Conservation (phyloP, 2,888 invertebrate genomes). For the Drosophila cognata region DNA sequence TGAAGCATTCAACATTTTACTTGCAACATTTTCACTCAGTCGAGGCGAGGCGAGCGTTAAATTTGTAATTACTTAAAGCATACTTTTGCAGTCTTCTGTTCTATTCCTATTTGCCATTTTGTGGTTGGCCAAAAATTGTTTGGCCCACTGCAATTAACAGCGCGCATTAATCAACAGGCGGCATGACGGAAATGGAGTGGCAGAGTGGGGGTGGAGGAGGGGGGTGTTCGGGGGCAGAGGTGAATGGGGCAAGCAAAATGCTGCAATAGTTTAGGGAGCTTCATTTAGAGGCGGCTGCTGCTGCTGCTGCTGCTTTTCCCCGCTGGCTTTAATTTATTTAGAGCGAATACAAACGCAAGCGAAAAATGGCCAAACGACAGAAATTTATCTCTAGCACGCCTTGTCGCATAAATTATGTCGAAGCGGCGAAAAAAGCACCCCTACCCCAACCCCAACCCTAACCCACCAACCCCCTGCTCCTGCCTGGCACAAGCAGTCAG, state of each 20-base stretch:
- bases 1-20: not conserved
- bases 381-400: slow-evolving; percentile 76
- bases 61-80: slow-evolving; percentile 24
- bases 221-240: not conserved
- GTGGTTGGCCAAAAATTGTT: slow-evolving; percentile 20
- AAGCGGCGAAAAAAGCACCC: slow-evolving; percentile 26
- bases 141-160: slow-evolving; percentile 66
- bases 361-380: slow-evolving; percentile 78
- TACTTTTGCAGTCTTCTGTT: slow-evolving; percentile 26
- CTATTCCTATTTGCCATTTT: slow-evolving; percentile 33
- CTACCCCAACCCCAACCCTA: not conserved
- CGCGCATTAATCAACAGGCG: slow-evolving; percentile 76
- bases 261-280: slow-evolving; percentile 42
- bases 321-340: slow-evolving; percentile 76
- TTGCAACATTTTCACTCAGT: not conserved
- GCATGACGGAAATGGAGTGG: slow-evolving; percentile 30
- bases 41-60: too few species aligned
- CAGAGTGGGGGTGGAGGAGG: not conserved
- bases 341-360: slow-evolving; percentile 75
- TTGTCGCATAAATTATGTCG: slow-evolving; percentile 79
- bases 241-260: not conserved
- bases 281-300: slow-evolving; percentile 15
- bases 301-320: not conserved
- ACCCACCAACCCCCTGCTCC: not conserved
- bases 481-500: slow-evolving; percentile 24